Evolutionary conservation across 2,888 invertebrate genomes (phyloP).

Genomic region (Campoletis raptor): DNA sequence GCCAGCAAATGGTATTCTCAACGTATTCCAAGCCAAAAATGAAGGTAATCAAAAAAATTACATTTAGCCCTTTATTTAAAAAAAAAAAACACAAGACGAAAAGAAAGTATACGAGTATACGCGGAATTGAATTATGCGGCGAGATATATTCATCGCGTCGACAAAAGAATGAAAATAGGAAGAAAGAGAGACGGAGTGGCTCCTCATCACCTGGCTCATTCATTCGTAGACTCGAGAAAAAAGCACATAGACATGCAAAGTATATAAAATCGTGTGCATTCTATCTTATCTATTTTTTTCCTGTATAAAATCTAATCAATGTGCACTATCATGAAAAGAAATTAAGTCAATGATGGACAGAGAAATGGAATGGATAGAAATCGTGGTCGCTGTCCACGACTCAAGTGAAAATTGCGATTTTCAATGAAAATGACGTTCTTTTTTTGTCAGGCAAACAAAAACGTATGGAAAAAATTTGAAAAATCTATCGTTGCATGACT

Average conservation of each 20-base stretch:
- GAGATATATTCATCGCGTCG: slow-evolving; percentile 26
- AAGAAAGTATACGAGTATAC: background rate
- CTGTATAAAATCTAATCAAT: background rate
- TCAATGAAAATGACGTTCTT: background rate
- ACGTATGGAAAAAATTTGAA: too few relatives aligned
- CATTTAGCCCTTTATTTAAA: background rate
- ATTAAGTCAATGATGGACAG: slow-evolving; percentile 7
- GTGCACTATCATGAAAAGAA: background rate
- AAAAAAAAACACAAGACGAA: background rate
- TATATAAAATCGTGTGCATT: slow-evolving; percentile 12
- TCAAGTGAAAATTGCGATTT: background rate
- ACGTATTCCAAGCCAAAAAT: background rate
- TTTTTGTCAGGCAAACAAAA: too few relatives aligned
- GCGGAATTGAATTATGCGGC: slow-evolving; percentile 34
- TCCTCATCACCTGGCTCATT: slow-evolving; percentile 41
- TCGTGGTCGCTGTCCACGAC: too few relatives aligned
- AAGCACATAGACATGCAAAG: background rate
- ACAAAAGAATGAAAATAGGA: slow-evolving; percentile 1
- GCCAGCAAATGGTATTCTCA: background rate
- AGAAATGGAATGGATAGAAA: background rate
- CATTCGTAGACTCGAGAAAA: slow-evolving; percentile 26
- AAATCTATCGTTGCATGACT: too few relatives aligned
- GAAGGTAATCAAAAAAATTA: too few relatives aligned
- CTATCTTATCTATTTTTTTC: slow-evolving; percentile 15
- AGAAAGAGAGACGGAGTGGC: background rate